Conservation (phyloP, 92 coral and sea anemone species). For the Siderastrea radians region DNA sequence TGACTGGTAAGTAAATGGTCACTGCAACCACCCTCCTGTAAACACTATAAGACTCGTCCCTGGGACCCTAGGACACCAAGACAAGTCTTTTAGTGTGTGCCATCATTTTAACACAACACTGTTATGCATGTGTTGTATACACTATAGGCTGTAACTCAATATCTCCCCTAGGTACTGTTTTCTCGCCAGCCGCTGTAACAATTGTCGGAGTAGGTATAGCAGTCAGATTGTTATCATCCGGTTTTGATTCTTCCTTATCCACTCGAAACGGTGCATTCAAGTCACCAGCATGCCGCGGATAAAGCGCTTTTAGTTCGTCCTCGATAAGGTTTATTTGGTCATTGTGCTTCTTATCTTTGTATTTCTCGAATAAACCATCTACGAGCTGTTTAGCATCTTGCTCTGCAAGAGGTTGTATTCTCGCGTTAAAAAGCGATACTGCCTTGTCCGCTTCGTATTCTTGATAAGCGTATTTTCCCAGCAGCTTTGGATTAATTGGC, state of each 20-base stretch:
- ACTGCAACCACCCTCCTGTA: no score
- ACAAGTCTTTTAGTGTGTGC: no score
- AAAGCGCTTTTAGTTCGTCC: slow-evolving; percentile 50
- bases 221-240: background rate
- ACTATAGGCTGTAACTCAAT: background rate
- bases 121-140: background rate
- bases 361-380: slow-evolving; percentile 58
- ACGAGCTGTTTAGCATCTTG: slow-evolving; percentile 57
- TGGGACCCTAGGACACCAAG: no score
- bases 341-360: slow-evolving; percentile 60
- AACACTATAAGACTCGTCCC: no score
- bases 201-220: background rate
- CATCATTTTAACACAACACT: background rate
- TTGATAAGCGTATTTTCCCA: slow-evolving; percentile 58
- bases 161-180: background rate
- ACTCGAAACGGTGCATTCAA: slow-evolving; percentile 43
- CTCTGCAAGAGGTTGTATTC: slow-evolving; percentile 77
- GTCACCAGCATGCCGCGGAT: slow-evolving; percentile 71
- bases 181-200: background rate
- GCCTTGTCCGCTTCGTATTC: slow-evolving; percentile 78
- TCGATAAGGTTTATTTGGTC: slow-evolving; percentile 59
- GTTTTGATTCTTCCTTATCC: background rate
- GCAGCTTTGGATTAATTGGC: slow-evolving; percentile 43
- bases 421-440: slow-evolving; percentile 70
- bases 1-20: no score